Percentiles rank a stretch among this genome's conserved stretches.
Evolutionary conservation across 2,888 invertebrate genomes (phyloP).

Genomic region (Drosophila greeni): DNA sequence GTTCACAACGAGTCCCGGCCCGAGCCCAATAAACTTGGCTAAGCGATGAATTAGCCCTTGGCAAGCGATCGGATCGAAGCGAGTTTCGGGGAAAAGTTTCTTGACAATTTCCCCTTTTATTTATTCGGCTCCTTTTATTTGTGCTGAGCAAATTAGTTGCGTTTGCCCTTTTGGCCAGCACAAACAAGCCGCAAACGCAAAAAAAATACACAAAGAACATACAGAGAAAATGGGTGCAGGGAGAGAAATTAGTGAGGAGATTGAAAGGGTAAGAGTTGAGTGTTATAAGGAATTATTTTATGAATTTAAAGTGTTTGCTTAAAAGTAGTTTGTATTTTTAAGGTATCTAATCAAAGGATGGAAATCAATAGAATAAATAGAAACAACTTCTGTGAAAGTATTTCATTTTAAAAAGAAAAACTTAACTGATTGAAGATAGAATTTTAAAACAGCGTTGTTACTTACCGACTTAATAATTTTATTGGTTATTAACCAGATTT

Average conservation of each 20-base stretch:
- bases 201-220: constrained; percentile 12
- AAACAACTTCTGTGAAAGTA: too few relatives aligned
- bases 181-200: constrained; percentile 39
- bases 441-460: rapidly evolving
- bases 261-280: background rate
- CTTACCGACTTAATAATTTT: too few relatives aligned
- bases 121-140: constrained; percentile 37
- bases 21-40: constrained; percentile 19
- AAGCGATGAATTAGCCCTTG: constrained; percentile 28
- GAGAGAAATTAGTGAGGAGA: background rate
- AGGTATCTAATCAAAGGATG: background rate
- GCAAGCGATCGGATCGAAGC: constrained; percentile 25
- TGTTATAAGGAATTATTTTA: too few relatives aligned
- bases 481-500: background rate
- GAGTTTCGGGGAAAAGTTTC: constrained; percentile 17
- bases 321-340: background rate
- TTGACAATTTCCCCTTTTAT: constrained; percentile 35
- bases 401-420: too few relatives aligned
- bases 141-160: constrained; percentile 58
- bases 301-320: too few relatives aligned
- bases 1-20: background rate
- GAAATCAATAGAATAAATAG: too few relatives aligned
- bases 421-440: background rate
- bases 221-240: constrained; percentile 22
- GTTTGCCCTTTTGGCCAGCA: constrained; percentile 51